A percentile compares a stretch with the other conserved stretches of the same genome.
These are phyloP conservation scores for Mamestra brassicae DNA, from an alignment of 2,888 invertebrate genomes.

Conservation along the genomic window DNA sequence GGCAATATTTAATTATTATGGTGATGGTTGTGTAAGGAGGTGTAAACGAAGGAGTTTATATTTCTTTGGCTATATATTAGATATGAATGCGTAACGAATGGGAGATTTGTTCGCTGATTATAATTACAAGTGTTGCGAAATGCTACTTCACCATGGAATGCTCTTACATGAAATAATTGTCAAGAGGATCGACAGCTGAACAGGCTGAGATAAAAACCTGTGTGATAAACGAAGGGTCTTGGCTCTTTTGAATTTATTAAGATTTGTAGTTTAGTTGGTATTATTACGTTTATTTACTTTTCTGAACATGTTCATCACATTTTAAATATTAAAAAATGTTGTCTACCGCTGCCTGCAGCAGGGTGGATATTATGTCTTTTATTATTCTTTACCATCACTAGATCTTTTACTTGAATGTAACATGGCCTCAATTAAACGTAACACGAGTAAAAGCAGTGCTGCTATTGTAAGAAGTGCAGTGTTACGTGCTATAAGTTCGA, in stretches of 20 bases:
- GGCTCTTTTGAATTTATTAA: too few species aligned
- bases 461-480: neutral
- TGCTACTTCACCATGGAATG: conserved; percentile 17
- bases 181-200: neutral
- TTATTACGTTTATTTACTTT: too few species aligned
- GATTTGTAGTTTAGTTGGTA: too few species aligned
- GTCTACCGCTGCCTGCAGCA: too few species aligned
- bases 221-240: neutral
- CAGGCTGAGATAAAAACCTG: neutral
- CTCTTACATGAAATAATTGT: neutral
- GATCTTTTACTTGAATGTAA: neutral
- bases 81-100: conserved; percentile 21
- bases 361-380: too few species aligned
- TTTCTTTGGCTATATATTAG: conserved; percentile 3
- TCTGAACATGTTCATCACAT: too few species aligned
- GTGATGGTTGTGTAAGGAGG: conserved; percentile 10
- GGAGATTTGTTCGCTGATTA: conserved; percentile 30
- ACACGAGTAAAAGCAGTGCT: neutral
- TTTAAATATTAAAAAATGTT: too few species aligned
- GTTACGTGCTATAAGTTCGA: neutral
- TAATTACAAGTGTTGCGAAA: conserved; percentile 22
- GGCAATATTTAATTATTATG: conserved; percentile 5
- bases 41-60: neutral
- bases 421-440: neutral
- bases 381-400: neutral